A percentile compares a stretch with the other conserved stretches of the same genome.
Evolutionary conservation across 2,797 vertebrate species (phyloP).

Genomic region (Cebuella pygmaea): DNA sequence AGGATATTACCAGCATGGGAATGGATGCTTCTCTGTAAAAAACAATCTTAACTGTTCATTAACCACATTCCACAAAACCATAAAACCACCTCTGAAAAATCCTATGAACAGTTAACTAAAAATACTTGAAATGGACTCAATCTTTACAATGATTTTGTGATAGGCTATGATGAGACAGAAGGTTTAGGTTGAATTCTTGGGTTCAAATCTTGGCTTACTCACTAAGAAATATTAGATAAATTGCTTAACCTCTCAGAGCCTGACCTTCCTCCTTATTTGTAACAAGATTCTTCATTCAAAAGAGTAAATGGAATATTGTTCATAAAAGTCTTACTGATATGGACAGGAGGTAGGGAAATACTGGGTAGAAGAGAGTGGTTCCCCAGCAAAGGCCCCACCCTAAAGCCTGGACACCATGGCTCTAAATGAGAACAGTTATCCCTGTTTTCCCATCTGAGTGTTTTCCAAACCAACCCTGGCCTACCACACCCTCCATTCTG

Average conservation of each 20-base stretch:
- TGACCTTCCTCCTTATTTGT: neutral
- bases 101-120: neutral
- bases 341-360: neutral
- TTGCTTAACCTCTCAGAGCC: neutral
- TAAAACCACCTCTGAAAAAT: neutral
- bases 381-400: neutral
- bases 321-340: neutral
- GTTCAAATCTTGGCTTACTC: neutral
- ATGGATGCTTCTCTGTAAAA: neutral
- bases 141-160: slow-evolving; percentile 11
- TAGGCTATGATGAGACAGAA: neutral
- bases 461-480: neutral
- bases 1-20: neutral
- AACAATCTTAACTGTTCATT: neutral
- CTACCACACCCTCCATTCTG: neutral
- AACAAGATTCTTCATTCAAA: neutral
- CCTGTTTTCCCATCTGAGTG: neutral
- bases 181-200: neutral
- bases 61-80: neutral
- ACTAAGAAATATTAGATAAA: neutral
- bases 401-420: neutral
- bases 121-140: neutral
- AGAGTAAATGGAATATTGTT: neutral
- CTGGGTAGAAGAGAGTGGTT: neutral
- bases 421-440: neutral